Conservation (phyloP, 2,113 vertebrate genomes). For the Trogon surrucura region DNA sequence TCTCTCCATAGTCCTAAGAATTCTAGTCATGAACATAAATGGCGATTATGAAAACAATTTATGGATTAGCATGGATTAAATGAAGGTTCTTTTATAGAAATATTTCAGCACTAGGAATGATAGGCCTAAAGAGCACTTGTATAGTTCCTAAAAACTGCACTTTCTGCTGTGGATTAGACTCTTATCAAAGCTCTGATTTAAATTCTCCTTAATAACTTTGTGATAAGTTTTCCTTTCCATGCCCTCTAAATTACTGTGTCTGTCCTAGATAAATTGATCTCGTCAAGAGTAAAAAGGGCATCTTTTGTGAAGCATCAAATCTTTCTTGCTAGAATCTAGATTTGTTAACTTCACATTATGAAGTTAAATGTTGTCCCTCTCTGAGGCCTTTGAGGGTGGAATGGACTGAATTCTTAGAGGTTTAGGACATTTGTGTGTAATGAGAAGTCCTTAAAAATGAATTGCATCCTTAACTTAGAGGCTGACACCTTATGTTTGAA, state of each 20-base stretch:
- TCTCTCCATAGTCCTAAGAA: neutral
- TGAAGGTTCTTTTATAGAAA: neutral
- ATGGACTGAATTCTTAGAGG: neutral
- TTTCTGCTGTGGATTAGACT: neutral
- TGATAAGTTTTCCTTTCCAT: slow-evolving; percentile 23
- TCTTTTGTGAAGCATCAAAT: slow-evolving; percentile 32
- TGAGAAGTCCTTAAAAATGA: neutral
- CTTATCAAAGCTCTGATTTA: slow-evolving; percentile 8
- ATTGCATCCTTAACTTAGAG: neutral
- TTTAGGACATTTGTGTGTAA: neutral
- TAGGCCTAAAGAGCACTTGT: neutral
- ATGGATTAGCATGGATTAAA: slow-evolving; percentile 4
- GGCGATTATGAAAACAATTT: slow-evolving; percentile 7
- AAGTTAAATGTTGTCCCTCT: slow-evolving; percentile 1
- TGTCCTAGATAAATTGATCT: slow-evolving; percentile 30
- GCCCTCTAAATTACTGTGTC: slow-evolving; percentile 35
- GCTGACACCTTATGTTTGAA: neutral
- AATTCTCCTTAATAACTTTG: slow-evolving; percentile 15
- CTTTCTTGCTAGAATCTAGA: slow-evolving; percentile 13
- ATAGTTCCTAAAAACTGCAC: neutral
- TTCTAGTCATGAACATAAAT: neutral
- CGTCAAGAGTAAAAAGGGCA: slow-evolving; percentile 16
- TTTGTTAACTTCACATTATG: slow-evolving; percentile 20
- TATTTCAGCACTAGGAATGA: neutral
- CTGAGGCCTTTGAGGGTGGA: neutral